Conservation (phyloP, 2,888 invertebrate species). For the Nephrotoma flavescens region DNA sequence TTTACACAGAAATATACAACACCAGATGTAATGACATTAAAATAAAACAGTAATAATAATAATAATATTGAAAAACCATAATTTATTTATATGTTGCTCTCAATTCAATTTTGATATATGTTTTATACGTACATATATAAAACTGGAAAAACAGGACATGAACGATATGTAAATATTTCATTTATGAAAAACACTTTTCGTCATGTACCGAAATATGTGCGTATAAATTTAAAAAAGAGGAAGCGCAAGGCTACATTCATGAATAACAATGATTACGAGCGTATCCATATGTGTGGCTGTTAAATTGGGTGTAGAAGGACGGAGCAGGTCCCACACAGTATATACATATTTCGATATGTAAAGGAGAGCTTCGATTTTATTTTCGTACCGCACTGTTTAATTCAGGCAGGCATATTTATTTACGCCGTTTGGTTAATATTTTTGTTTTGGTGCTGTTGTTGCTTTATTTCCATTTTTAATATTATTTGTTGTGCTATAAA, state of each 20-base stretch:
- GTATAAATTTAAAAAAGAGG: background rate
- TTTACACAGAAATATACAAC: background rate
- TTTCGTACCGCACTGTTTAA: background rate
- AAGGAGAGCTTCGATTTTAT: background rate
- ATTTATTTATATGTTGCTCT: background rate
- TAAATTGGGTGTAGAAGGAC: background rate
- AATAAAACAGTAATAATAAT: background rate
- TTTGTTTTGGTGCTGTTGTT: background rate
- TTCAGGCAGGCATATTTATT: background rate
- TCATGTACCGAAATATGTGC: background rate
- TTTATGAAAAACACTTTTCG: background rate
- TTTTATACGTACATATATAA: background rate
- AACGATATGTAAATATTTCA: background rate
- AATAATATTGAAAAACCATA: background rate
- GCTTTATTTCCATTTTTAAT: background rate
- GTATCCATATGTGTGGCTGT: background rate
- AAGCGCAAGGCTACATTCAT: background rate
- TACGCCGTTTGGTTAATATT: background rate
- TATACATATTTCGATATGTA: background rate
- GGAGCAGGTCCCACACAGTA: background rate
- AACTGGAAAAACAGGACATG: background rate
- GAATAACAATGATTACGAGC: background rate
- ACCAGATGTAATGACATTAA: background rate
- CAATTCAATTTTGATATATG: background rate
- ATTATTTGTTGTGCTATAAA: background rate